Percentiles rank a stretch among this genome's conserved stretches.
Conservation (phyloP, 2,113 vertebrate genomes). For the Pterocles burchelli region DNA sequence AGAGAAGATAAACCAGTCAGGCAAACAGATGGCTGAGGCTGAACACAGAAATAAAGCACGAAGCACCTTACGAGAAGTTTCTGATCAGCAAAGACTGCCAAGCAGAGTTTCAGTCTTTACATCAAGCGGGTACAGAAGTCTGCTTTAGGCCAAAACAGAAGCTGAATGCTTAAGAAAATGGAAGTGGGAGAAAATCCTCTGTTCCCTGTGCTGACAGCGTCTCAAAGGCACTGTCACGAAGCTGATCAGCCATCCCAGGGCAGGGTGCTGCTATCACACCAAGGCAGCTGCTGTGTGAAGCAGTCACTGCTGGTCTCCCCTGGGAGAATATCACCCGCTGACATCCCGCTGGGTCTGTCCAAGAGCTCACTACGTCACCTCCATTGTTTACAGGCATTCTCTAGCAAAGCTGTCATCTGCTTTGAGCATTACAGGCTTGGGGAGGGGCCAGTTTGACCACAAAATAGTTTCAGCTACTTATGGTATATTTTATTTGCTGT, state of each 20-base stretch:
- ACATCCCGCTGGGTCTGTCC: background rate
- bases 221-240: background rate
- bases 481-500: background rate
- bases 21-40: background rate
- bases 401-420: background rate
- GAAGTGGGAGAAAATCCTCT: background rate
- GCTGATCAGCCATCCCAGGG: background rate
- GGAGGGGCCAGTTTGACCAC: background rate
- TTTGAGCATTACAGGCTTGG: background rate
- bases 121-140: background rate
- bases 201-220: background rate
- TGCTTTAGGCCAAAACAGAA: conserved; percentile 1
- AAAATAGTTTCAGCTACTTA: background rate
- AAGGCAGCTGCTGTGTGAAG: background rate
- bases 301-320: background rate
- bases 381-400: background rate
- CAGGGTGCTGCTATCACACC: background rate
- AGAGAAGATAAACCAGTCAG: background rate
- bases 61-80: background rate
- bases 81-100: background rate
- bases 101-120: background rate
- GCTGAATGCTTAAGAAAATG: background rate
- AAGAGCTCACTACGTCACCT: background rate
- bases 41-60: background rate
- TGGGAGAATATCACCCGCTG: background rate